Base-by-base conservation (phyloP, 23 tunicate species). In the Trididemnum miniatum region DNA sequence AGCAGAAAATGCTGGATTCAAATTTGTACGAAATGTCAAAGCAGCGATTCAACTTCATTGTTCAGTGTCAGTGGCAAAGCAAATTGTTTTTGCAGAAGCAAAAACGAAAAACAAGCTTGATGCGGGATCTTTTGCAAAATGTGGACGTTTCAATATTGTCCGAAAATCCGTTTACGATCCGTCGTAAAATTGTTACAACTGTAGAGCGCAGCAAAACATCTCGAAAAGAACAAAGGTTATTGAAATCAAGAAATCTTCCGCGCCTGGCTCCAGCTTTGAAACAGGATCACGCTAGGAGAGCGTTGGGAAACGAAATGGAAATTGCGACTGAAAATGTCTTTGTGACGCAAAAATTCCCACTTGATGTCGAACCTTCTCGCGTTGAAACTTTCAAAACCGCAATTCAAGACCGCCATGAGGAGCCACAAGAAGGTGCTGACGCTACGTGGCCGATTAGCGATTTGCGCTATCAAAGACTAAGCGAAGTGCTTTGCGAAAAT, bases 11-110 rank as follows among this genome's bases (percentile, higher is more conserved):
- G 96, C 63, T 90, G 35, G 96, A 90, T 33, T 65, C 89, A 5
- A 80, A 90, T 49, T 57, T 90, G 65, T 90, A 79, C 79, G 96
- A 90, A 24, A 90, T 90, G 96, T 90, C 96, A 1, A 85, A 81
- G 36, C 96, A 90, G 49, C 65, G 96, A 28, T 85, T 86, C 80
- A 85, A 90, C 80, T 90, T 90, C 84, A 71, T 90, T 35, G 51
- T 90, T n/a, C 96, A 90, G 35, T 79, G 86, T 36, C 88, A 90
- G 51, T 90, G 96, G 96, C 89, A 90, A 37, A 84, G 88, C 18
- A 90, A 90, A 65, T 64, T 90, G 23, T 90, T 90, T 71, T 71
- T 90, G 37, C 90, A 90, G 54, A 90, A 90, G 77, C 96, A 90
- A 64, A 84, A 69, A 34, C 83, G 72, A 31, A 90, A 90, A 90